Conservation (phyloP, 2,888 invertebrate genomes). For the Cancer borealis region DNA sequence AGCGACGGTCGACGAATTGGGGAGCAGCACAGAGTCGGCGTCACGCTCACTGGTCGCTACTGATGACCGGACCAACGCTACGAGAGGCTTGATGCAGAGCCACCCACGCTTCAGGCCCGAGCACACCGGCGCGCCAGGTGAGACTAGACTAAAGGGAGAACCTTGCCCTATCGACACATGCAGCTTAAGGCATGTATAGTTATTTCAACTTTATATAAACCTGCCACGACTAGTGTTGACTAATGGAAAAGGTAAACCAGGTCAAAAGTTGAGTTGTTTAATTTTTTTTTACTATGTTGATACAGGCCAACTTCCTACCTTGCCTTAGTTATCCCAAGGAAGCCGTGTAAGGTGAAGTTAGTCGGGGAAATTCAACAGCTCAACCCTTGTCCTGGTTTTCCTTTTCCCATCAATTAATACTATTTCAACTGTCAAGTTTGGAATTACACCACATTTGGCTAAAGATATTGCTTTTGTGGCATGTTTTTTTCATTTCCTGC, state of each 20-base stretch:
- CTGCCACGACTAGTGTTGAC: no score
- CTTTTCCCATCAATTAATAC: no score
- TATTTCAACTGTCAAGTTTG: no score
- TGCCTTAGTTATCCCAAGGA: no score
- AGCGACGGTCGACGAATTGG: neutral
- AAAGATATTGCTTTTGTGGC: neutral
- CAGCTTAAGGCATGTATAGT: neutral
- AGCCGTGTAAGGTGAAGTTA: no score
- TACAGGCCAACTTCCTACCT: no score
- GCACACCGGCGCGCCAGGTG: slow-evolving; percentile 11
- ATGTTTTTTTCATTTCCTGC: neutral
- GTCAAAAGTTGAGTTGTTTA: no score
- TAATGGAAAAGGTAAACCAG: no score
- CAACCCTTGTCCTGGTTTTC: no score
- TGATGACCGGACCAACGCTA: neutral
- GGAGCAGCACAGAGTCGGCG: neutral
- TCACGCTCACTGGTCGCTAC: neutral
- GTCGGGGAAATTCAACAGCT: no score
- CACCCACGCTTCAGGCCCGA: neutral
- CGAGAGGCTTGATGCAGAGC: neutral
- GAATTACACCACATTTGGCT: no score
- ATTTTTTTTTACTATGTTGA: no score
- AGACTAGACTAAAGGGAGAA: neutral
- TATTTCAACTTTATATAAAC: neutral
- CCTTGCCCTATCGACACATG: neutral